Conservation (phyloP, 2,888 invertebrate species). For the Orchesella flavescens region DNA sequence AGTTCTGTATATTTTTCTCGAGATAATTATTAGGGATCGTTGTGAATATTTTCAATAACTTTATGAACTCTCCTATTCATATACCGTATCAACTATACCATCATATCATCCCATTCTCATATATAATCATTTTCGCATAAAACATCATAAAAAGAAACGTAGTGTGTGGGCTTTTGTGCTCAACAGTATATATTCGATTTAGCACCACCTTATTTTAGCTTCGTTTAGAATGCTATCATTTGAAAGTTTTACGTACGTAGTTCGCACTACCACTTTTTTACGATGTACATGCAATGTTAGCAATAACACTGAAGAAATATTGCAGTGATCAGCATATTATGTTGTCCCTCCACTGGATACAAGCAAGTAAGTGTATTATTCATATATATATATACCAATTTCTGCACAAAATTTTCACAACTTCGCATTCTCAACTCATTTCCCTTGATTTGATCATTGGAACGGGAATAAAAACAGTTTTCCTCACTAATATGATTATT, state of each 20-base stretch:
- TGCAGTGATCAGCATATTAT: conserved; percentile 12
- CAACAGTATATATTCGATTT: neutral
- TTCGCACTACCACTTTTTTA: neutral
- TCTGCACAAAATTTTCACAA: conserved; percentile 26
- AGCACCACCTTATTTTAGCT: neutral
- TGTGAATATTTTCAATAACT: neutral
- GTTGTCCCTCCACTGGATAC: too few relatives aligned
- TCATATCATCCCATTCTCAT: neutral
- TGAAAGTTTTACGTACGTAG: neutral
- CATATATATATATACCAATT: neutral
- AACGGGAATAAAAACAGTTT: conserved; percentile 32
- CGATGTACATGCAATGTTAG: conserved; percentile 26
- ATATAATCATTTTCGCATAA: conserved; percentile 8
- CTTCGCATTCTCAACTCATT: conserved; percentile 44
- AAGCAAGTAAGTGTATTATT: too few relatives aligned
- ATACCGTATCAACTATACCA: too few relatives aligned
- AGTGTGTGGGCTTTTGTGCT: neutral
- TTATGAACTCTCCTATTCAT: neutral
- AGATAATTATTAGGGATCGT: neutral
- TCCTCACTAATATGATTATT: conserved; percentile 46
- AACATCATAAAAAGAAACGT: neutral
- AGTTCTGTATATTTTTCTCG: neutral
- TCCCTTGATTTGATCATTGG: conserved; percentile 50
- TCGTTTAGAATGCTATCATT: neutral
- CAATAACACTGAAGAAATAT: conserved; percentile 52